Conservation (phyloP, 2,797 vertebrate species). For the Protonibea diacanthus region DNA sequence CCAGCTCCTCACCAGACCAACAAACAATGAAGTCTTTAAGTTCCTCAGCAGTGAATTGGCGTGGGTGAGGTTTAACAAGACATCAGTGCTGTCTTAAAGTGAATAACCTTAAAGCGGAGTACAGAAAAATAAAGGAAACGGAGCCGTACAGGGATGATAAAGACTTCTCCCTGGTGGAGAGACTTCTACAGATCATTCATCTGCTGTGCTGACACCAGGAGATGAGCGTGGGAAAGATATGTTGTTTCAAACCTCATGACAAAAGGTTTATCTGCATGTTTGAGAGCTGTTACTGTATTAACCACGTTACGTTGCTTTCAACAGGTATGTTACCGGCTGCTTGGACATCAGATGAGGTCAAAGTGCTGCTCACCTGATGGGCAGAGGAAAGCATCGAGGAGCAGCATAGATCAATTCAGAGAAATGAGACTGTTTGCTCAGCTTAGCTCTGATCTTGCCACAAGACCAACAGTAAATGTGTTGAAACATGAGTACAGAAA, state of each 20-base stretch:
- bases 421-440: conserved; percentile 42
- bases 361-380: conserved; percentile 41
- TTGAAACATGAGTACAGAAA: no score
- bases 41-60: conserved; percentile 57
- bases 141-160: neutral
- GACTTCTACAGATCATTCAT: conserved; percentile 18
- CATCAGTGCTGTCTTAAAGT: conserved; percentile 50
- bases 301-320: neutral
- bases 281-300: neutral
- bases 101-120: conserved; percentile 37
- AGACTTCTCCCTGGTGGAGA: conserved; percentile 13
- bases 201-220: conserved; percentile 9
- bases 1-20: conserved; percentile 28
- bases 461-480: conserved; percentile 58
- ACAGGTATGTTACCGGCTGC: neutral
- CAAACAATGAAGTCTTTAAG: neutral
- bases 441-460: conserved; percentile 56
- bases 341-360: conserved; percentile 54
- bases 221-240: conserved; percentile 16
- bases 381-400: conserved; percentile 38
- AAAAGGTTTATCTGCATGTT: neutral
- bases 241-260: neutral
- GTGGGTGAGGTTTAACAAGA: conserved; percentile 54
- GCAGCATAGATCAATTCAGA: conserved; percentile 17
- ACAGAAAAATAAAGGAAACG: conserved; percentile 21